Evolutionary conservation across 2,888 invertebrate genomes (phyloP).

Genomic region (Nemurella pictetii): DNA sequence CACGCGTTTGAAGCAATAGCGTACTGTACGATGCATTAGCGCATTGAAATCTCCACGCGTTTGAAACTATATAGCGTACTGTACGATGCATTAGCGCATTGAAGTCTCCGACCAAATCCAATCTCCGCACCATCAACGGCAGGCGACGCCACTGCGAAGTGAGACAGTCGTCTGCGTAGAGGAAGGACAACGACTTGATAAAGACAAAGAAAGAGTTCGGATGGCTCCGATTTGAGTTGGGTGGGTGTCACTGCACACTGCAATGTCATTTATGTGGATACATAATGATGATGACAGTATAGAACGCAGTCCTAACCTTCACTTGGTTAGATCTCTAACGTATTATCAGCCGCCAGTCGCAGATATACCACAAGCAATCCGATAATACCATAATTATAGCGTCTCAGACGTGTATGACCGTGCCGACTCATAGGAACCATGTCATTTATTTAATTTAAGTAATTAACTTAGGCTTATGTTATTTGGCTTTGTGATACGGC

Average conservation of each 20-base stretch:
- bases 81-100: background rate
- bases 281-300: conserved; percentile 28
- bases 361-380: conserved; percentile 39
- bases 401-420: conserved; percentile 31
- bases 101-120: background rate
- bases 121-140: background rate
- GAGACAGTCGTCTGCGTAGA: background rate
- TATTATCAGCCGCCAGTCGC: conserved; percentile 21
- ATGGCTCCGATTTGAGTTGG: conserved; percentile 14
- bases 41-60: background rate
- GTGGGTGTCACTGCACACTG: conserved; percentile 29
- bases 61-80: background rate
- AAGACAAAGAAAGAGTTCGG: background rate
- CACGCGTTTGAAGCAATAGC: background rate
- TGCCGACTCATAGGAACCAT: conserved; percentile 33
- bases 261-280: conserved; percentile 33
- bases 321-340: conserved; percentile 27
- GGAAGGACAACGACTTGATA: background rate
- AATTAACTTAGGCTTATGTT: conserved; percentile 40
- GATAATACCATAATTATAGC: conserved; percentile 39
- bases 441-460: conserved; percentile 44
- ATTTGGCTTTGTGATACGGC: conserved; percentile 20
- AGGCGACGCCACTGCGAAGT: background rate
- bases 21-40: background rate
- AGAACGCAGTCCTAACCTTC: conserved; percentile 25